Conservation (phyloP, 2,888 invertebrate genomes). For the Epirrita christyi region DNA sequence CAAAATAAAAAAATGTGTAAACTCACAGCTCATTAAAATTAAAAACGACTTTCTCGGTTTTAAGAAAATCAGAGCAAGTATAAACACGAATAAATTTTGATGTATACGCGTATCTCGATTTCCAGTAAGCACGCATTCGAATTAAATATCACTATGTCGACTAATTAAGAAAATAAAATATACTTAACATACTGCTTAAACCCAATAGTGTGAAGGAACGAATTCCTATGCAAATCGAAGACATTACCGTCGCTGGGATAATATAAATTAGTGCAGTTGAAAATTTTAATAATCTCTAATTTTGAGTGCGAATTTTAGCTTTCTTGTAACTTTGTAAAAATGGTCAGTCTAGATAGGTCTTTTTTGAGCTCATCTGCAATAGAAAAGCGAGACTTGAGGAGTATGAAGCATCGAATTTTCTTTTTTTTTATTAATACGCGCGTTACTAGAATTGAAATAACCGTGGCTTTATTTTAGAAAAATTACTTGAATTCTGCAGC, state of each 20-base stretch:
- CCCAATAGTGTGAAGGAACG: constrained; percentile 15
- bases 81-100: background rate
- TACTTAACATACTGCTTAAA: constrained; percentile 4
- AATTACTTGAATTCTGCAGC: too few species aligned
- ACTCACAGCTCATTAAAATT: constrained; percentile 3
- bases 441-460: too few species aligned
- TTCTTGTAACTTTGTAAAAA: too few species aligned
- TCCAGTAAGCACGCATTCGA: constrained; percentile 1
- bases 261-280: constrained; percentile 19
- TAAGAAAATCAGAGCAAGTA: background rate
- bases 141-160: constrained; percentile 13
- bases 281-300: too few species aligned
- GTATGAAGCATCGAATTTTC: too few species aligned
- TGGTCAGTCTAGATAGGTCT: too few species aligned
- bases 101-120: constrained; percentile 9
- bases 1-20: too few species aligned
- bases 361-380: too few species aligned
- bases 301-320: background rate
- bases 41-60: constrained; percentile 8
- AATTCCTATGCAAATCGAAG: constrained; percentile 18
- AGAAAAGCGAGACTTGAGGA: too few species aligned
- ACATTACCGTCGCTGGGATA: constrained; percentile 12
- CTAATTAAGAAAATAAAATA: constrained; percentile 22
- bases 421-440: too few species aligned
- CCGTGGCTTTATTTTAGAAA: too few species aligned